phyloP scores from a whole-genome alignment of 2,797 vertebrate genomes.

The Pantherophis vulpinus region DNA sequence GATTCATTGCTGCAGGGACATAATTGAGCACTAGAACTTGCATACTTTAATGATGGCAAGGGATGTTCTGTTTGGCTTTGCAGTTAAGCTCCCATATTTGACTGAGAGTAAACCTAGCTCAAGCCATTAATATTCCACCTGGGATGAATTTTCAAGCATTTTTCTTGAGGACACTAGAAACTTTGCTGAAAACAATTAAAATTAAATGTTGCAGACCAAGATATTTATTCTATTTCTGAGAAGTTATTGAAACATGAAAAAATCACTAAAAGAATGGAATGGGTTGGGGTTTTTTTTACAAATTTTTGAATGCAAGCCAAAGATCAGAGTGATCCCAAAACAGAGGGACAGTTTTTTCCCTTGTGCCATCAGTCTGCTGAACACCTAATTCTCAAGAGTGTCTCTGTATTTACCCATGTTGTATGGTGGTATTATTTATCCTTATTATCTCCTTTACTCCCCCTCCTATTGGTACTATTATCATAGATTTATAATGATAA shows the following conservation, averaged over 20 bases:
- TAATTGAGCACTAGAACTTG: neutral
- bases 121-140: neutral
- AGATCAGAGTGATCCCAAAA: neutral
- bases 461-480: neutral
- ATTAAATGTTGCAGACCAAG: neutral
- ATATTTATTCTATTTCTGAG: neutral
- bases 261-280: neutral
- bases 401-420: no score
- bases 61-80: neutral
- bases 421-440: neutral
- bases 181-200: neutral
- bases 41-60: neutral
- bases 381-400: neutral
- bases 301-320: neutral
- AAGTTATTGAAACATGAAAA: neutral
- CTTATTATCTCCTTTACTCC: neutral
- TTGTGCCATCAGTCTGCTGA: neutral
- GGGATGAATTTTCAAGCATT: neutral
- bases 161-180: neutral
- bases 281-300: neutral
- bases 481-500: no score
- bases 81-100: neutral
- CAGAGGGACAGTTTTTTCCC: neutral
- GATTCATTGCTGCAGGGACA: neutral
- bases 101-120: neutral